Percentiles rank a stretch among this genome's conserved stretches.
Evolutionary conservation across 2,888 invertebrate species (phyloP).

Genomic region (Chymomyza caudatula): DNA sequence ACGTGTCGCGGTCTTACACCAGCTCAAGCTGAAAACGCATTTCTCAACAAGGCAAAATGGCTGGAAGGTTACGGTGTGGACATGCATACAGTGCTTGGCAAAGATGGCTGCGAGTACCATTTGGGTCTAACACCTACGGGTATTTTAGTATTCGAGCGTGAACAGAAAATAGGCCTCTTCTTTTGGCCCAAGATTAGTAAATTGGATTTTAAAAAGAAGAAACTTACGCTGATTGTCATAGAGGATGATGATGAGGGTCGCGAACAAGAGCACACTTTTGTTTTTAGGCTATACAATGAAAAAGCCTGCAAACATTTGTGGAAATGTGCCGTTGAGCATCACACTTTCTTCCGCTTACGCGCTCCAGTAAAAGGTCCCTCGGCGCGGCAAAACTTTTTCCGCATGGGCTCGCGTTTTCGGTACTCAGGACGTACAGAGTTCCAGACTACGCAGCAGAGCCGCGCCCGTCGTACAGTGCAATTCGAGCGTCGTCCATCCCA

Average conservation of each 20-base stretch:
- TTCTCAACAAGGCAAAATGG: slow-evolving; percentile 97
- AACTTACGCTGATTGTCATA: slow-evolving; percentile 96
- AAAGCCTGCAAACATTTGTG: slow-evolving; percentile 99
- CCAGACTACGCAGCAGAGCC: slow-evolving; percentile 94
- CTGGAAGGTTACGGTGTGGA: slow-evolving; percentile 99
- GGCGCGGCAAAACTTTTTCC: slow-evolving; percentile 95
- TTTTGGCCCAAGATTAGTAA: slow-evolving; percentile 99
- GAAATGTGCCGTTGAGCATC: slow-evolving; percentile 99
- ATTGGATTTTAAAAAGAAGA: slow-evolving; percentile 98
- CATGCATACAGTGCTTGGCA: slow-evolving; percentile 97
- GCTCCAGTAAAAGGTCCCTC: slow-evolving; percentile 93
- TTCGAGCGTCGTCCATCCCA: slow-evolving; percentile 98
- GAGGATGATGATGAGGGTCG: slow-evolving; percentile 98
- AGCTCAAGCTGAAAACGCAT: slow-evolving; percentile 96
- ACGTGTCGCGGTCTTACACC: slow-evolving; percentile 92
- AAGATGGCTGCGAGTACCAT: slow-evolving; percentile 97
- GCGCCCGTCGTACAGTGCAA: slow-evolving; percentile 94
- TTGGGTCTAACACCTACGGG: slow-evolving; percentile 98
- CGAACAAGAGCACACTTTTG: slow-evolving; percentile 99
- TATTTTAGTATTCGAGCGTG: slow-evolving; percentile 97
- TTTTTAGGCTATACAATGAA: slow-evolving; percentile 96
- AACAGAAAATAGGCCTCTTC: slow-evolving; percentile 97
- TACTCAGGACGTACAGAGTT: slow-evolving; percentile 97
- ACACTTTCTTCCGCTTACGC: slow-evolving; percentile 97
- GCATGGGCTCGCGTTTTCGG: slow-evolving; percentile 97